Percentiles rank a stretch among this genome's conserved stretches.
phyloP scores from a whole-genome alignment of 2,888 invertebrate genomes.

The Eurytoma adleriae region DNA sequence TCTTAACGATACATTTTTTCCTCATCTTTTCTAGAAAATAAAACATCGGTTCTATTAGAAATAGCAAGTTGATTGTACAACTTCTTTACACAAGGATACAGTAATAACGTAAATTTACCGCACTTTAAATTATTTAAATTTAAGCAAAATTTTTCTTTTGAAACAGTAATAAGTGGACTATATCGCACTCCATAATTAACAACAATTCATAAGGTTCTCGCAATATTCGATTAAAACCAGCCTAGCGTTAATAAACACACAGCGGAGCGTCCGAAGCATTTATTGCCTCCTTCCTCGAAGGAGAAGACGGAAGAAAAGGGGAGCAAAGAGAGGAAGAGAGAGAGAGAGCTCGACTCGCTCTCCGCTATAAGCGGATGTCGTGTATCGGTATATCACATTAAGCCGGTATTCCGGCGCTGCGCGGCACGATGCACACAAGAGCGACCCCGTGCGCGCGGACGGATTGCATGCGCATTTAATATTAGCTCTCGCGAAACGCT shows the following conservation, averaged over 20 bases:
- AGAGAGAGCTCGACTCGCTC: background rate
- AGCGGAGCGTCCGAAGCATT: background rate
- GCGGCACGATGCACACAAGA: background rate
- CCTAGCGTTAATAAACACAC: background rate
- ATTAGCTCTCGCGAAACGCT: conserved; percentile 22
- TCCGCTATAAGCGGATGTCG: conserved; percentile 40
- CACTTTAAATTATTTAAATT: too few relatives aligned
- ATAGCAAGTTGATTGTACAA: too few relatives aligned
- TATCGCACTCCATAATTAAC: background rate
- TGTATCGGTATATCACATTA: conserved; percentile 34
- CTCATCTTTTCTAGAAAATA: too few relatives aligned
- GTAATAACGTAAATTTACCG: too few relatives aligned
- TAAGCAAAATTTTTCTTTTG: too few relatives aligned
- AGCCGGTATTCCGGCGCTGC: conserved; percentile 2
- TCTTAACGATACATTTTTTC: too few relatives aligned
- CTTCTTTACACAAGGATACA: too few relatives aligned
- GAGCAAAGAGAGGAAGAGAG: background rate
- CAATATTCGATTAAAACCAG: background rate
- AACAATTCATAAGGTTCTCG: conserved; percentile 1
- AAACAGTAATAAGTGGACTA: background rate
- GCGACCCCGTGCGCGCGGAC: background rate
- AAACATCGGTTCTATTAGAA: too few relatives aligned
- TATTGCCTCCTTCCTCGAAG: background rate
- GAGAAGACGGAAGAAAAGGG: background rate
- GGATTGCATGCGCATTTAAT: conserved; percentile 46